Evolutionary conservation across 1,140 invertebrate species (phyloP).

Genomic region (Hylyphantes graminicola): DNA sequence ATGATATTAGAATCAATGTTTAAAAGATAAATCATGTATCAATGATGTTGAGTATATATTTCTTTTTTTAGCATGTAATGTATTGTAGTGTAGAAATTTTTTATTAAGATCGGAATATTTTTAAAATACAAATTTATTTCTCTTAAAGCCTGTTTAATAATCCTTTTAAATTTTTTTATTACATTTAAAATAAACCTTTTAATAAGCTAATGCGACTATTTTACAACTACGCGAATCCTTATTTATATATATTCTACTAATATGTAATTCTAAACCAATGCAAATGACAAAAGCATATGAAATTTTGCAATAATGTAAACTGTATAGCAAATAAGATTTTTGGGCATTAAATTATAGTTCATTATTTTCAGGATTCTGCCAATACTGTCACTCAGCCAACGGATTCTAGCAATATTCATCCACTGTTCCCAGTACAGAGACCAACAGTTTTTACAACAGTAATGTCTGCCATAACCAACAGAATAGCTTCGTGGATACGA

Average conservation of each 20-base stretch:
- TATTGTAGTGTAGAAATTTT: no score
- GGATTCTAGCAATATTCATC: slow-evolving; percentile 17
- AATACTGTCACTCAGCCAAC: not conserved
- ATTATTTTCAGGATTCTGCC: slow-evolving; percentile 5
- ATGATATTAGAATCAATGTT: no score
- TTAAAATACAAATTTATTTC: no score
- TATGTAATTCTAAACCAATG: not conserved
- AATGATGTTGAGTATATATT: no score
- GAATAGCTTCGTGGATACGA: slow-evolving; percentile 37
- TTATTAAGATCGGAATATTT: no score
- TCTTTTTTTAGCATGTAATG: no score
- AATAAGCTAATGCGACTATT: no score
- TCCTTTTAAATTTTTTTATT: no score
- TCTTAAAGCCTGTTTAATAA: no score
- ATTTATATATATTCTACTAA: not conserved
- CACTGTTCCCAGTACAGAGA: slow-evolving; percentile 50
- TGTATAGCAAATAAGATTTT: not conserved
- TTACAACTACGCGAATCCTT: not conserved
- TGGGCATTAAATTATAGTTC: not conserved
- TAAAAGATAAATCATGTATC: no score
- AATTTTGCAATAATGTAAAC: not conserved
- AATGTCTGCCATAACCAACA: slow-evolving; percentile 33
- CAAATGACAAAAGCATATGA: not conserved
- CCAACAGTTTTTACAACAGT: slow-evolving; percentile 21
- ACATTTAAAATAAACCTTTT: no score